Base-by-base conservation (phyloP, 37 sponge, comb jelly and placozoan genomes). In the Oopsacas minuta region DNA sequence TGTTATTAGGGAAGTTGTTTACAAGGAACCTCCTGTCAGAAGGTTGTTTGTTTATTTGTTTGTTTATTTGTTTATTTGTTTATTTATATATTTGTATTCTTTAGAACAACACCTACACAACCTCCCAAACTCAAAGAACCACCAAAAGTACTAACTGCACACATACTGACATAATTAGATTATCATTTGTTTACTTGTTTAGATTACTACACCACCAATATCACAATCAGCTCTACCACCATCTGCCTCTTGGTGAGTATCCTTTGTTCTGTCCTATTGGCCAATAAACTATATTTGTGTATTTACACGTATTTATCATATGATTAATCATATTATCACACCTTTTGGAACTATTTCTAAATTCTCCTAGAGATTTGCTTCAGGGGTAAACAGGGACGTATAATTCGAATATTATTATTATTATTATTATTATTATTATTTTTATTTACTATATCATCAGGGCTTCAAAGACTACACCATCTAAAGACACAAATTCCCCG, bases 221-320 rank as follows among this genome's bases (percentile, higher is more conserved):
- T 37, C 84, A 17, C 88, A 89, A 36, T 89, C 92, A 82, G 89
- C 87, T 23, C 87, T 91, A 0, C 88, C 92, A 36, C 83, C 88
- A 20, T 84, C 90, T 52, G 87, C 92, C 52, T 85, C 85, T 38
- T 91, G 92, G 92, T 91, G 34, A 83, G 90, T 86, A 0, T 15
- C 35, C 36, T 3, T 15, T 1, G 83, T 61, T n/a, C 12, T 42
- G n/a, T n/a, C n/a, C n/a, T n/a, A n/a, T n/a, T n/a, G n/a, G n/a
- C n/a, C n/a, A n/a, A n/a, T n/a, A n/a, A n/a, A n/a, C n/a, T n/a
- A n/a, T n/a, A n/a, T n/a, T n/a, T n/a, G n/a, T n/a, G n/a, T n/a
- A n/a, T n/a, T n/a, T n/a, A n/a, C n/a, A n/a, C n/a, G n/a, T n/a
- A n/a, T n/a, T n/a, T n/a, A n/a, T n/a, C n/a, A n/a, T n/a, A n/a